Percentiles rank a stretch among this genome's conserved stretches.
Evolutionary conservation across 2,113 vertebrate genomes (phyloP).

Genomic region (Columbina picui): DNA sequence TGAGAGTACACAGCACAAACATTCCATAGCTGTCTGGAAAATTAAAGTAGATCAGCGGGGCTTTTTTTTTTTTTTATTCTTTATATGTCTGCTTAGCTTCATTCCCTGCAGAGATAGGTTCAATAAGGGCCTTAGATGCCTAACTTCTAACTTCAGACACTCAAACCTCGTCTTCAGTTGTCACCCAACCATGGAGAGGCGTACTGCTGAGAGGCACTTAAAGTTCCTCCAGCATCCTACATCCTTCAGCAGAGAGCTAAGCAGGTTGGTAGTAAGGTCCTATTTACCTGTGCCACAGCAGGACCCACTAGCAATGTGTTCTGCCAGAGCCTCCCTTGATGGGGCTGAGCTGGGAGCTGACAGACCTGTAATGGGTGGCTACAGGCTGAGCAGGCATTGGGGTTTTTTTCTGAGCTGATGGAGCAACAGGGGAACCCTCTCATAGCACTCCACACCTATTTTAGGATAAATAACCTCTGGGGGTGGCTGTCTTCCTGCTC

Average conservation of each 20-base stretch:
- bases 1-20: background rate
- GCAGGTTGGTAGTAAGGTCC: background rate
- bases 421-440: background rate
- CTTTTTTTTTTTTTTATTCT: background rate
- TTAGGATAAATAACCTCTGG: background rate
- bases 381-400: background rate
- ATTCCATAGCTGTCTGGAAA: background rate
- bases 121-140: background rate
- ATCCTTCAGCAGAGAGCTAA: background rate
- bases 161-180: background rate
- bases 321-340: background rate
- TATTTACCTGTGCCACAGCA: background rate
- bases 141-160: background rate
- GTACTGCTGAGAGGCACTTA: background rate
- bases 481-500: background rate
- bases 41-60: background rate
- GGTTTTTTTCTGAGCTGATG: background rate
- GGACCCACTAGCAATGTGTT: background rate
- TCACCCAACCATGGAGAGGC: accelerated
- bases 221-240: background rate
- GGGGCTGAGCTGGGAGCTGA: background rate
- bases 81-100: background rate
- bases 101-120: background rate
- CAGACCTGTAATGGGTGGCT: background rate
- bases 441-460: background rate